Evolutionary conservation across 2,113 vertebrate genomes (phyloP), one percentile per base, ranked within the genome.

Genomic region (Agelaius tricolor): DNA sequence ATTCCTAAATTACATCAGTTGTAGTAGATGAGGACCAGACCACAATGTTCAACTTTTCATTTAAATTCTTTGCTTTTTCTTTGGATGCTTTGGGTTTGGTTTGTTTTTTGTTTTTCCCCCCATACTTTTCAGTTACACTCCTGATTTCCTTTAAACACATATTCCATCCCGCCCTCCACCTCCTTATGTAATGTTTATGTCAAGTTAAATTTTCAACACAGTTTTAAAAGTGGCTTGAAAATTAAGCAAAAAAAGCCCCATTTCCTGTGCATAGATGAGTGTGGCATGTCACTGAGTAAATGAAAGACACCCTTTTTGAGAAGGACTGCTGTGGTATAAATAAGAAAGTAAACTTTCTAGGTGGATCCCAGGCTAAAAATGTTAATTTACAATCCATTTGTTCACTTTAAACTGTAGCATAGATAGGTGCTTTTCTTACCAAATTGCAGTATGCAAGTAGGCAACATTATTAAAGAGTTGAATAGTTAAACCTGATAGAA

Each of bases 91-190:
- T 92, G 30, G 24, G 14, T 12, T 86, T 87, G 15, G 17, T 28
- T 43, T 43, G 5, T 1, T 27, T 54, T 49, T 19, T 1, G 9
- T 10, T 19, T 43, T 20, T 3, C 0, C 4, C 7, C 11, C 8
- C 9, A 2, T 28, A 43, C 23, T 92, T 93, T 92, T 83, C 15
- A 83, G 18, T 92, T 51, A 26, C 15, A 31, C 4, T 67, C 21
- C 28, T 93, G 52, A 68, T 82, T 89, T 94, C 37, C 37, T 95
- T 85, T 93, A 26, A 82, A 69, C 31, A 21, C 15, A 1, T 66
- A 43, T 30, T 86, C 19, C 15, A 24, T 13, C 14, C 2, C 9
- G 9, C 4, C 24, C 24, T 27, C 49, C 5, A 2, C 7, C 35
- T 11, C 15, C 46, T 89, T 35, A n/a, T 46, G 12, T 57, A 66